phyloP scores from a whole-genome alignment of 2,888 invertebrate species.

The Eumacrocentrus americanus region DNA sequence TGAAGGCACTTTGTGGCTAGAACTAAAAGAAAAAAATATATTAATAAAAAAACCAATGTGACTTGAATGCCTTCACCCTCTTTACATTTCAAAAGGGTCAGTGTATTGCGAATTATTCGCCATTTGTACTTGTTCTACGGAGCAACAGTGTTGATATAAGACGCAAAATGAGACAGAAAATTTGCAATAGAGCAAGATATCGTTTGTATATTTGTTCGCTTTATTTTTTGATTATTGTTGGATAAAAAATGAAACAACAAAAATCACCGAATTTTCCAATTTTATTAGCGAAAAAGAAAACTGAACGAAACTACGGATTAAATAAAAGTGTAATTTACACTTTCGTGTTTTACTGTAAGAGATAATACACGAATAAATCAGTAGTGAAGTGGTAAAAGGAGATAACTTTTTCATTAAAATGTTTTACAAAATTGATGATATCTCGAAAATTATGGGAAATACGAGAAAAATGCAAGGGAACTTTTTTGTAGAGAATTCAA shows the following conservation, averaged over 20 bases:
- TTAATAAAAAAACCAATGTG: constrained; percentile 28
- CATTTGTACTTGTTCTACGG: background rate
- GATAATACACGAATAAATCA: constrained; percentile 16
- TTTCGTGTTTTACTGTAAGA: constrained; percentile 5
- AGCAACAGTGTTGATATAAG: background rate
- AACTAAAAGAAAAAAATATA: constrained; percentile 24
- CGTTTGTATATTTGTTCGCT: background rate
- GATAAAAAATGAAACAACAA: constrained; percentile 7
- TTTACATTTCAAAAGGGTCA: too few relatives aligned
- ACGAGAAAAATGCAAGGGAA: too few relatives aligned
- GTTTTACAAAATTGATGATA: too few relatives aligned
- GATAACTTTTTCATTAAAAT: constrained; percentile 4
- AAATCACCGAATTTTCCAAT: constrained; percentile 1
- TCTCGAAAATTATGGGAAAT: too few relatives aligned
- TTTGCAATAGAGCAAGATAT: background rate
- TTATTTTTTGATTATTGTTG: constrained; percentile 7
- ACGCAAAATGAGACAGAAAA: too few relatives aligned
- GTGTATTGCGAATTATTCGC: too few relatives aligned
- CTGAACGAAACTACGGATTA: constrained; percentile 2
- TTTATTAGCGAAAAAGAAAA: background rate
- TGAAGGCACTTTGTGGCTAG: constrained; percentile 52
- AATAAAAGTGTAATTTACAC: background rate
- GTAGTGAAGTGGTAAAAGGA: background rate
- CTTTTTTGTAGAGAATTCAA: too few relatives aligned
- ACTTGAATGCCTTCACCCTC: too few relatives aligned